Evolutionary conservation across 2,113 vertebrate genomes (phyloP).

Genomic region (Scomber scombrus): DNA sequence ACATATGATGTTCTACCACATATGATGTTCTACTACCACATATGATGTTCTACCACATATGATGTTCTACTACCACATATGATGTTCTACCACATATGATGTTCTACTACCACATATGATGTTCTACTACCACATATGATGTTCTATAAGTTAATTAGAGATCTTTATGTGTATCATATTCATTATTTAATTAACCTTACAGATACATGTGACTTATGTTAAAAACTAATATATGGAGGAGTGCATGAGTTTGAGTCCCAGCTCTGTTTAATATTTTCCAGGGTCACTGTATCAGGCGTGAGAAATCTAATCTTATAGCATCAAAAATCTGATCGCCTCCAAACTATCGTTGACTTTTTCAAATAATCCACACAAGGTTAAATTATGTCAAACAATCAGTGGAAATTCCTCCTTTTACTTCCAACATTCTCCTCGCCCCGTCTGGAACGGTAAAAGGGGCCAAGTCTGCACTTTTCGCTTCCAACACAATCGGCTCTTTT

Average conservation of each 20-base stretch:
- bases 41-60: no score
- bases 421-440: constrained; percentile 33
- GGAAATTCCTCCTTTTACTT: constrained; percentile 32
- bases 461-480: constrained; percentile 39
- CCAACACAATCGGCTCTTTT: constrained; percentile 27
- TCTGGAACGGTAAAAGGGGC: neutral
- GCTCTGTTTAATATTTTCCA: constrained; percentile 3
- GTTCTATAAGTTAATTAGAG: no score
- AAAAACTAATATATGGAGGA: neutral
- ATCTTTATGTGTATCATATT: no score
- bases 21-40: no score
- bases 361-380: constrained; percentile 39
- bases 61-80: no score
- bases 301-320: constrained; percentile 12
- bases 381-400: constrained; percentile 34
- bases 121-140: no score
- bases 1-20: no score
- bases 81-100: no score
- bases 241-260: neutral
- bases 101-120: no score
- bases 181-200: no score
- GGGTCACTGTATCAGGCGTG: neutral
- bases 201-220: no score
- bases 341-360: neutral
- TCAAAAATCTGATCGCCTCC: constrained; percentile 10